Percentiles rank a stretch among this genome's conserved stretches.
These are phyloP conservation scores for Synergus itoensis DNA, from an alignment of 2,888 invertebrate species.

Conservation along the genomic window DNA sequence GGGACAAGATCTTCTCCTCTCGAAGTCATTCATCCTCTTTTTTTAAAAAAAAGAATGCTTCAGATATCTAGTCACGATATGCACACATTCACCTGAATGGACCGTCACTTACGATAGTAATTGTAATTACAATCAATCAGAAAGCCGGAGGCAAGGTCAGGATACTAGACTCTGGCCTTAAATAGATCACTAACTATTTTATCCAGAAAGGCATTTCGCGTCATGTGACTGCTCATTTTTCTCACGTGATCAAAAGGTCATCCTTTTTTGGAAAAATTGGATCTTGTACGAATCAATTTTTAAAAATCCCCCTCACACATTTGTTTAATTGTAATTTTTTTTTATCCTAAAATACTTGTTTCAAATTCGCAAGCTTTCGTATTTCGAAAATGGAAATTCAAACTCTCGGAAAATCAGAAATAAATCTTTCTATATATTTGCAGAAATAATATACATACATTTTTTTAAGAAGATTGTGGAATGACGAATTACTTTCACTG, in stretches of 20 bases:
- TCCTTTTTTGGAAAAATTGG: not conserved
- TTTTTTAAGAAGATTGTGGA: not conserved
- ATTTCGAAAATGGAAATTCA: not conserved
- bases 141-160: conserved; percentile 34
- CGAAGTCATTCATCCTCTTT: not conserved
- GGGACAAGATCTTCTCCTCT: conserved; percentile 23
- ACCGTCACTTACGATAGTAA: not conserved
- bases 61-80: not conserved
- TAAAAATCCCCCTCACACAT: not conserved
- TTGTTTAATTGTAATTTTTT: too few relatives aligned
- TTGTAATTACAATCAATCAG: conserved; percentile 27
- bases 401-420: too few relatives aligned
- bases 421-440: too few relatives aligned
- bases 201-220: not conserved
- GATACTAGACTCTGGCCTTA: conserved; percentile 18
- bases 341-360: too few relatives aligned
- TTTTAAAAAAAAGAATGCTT: not conserved
- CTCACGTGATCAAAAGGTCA: not conserved
- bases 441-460: too few relatives aligned
- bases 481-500: too few relatives aligned
- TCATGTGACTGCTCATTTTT: not conserved
- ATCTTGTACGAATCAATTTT: not conserved
- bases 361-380: too few relatives aligned
- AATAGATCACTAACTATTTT: conserved; percentile 38
- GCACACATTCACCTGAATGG: conserved; percentile 8